Evolutionary conservation across 2,113 vertebrate species (phyloP).

Genomic region (Alligator sinensis): DNA sequence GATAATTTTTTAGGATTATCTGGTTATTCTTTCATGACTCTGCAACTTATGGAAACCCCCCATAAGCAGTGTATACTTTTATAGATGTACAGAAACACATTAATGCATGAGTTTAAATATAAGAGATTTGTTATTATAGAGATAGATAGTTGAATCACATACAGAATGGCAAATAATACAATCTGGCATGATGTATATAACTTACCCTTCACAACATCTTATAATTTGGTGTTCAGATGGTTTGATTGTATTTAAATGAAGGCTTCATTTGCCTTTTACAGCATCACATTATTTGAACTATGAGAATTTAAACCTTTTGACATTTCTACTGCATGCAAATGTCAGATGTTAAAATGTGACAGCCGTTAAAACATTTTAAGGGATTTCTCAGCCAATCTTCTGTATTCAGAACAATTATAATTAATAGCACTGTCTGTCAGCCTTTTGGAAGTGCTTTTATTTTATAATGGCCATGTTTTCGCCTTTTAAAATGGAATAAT

Average conservation of each 20-base stretch:
- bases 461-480: neutral
- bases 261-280: neutral
- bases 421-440: neutral
- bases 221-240: neutral
- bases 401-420: neutral
- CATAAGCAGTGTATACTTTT: too few species aligned
- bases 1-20: neutral
- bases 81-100: neutral
- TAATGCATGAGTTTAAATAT: neutral
- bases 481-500: neutral
- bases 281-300: neutral
- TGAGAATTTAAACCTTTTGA: neutral
- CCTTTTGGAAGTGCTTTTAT: neutral
- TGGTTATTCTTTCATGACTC: neutral
- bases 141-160: neutral
- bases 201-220: neutral
- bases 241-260: neutral
- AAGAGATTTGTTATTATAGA: neutral
- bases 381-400: neutral
- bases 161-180: neutral
- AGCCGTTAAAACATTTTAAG: neutral
- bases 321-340: neutral
- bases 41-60: neutral
- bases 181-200: neutral
- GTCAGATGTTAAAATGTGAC: neutral